Evolutionary conservation across 1,140 invertebrate species (phyloP), one percentile per base, ranked within the genome.

Genomic region (Nautilus pompilius): DNA sequence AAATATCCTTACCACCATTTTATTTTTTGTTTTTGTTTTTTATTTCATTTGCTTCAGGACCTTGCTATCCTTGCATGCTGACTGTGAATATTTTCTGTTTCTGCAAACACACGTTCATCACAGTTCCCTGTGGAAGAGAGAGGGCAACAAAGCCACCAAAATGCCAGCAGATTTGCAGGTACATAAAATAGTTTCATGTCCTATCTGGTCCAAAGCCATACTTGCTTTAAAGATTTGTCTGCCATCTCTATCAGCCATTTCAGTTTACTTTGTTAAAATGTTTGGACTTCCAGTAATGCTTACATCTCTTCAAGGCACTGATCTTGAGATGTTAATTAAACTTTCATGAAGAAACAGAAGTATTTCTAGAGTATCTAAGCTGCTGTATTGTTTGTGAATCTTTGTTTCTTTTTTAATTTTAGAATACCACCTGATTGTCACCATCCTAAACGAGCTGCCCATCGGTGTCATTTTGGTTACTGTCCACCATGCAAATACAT

Each of bases 1-100:
- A n/a, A n/a, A n/a, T n/a, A n/a, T n/a, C n/a, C n/a, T n/a, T n/a
- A n/a, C n/a, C n/a, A n/a, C n/a, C n/a, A n/a, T 8, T 41, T n/a
- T 10, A 41, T 41, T 10, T 41, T n/a, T 41, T 5, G n/a, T 17
- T 28, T 13, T 41, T 41, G 13, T n/a, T 41, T 41, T 1, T 15
- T 15, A 15, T 15, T 41, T 15, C 41, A 33, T 58, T 59, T 36
- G 33, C 65, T 58, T 8, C 61, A 82, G 94, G 94, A 0, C 90
- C 89, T 0, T 98, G 95, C 71, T 97, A 95, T 82, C 95, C 95
- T 0, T 98, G 95, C 72, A 87, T 88, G 3, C 78, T 89, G 60
- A 91, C 89, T 26, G 89, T 90, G 3, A 86, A 89, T 71, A 86
- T 96, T 0, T 88, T 87, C 22, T 98, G 95, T 74, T 86, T 87